Evolutionary conservation across 2,888 invertebrate species (phyloP).

Genomic region (Nomada hirtipes): DNA sequence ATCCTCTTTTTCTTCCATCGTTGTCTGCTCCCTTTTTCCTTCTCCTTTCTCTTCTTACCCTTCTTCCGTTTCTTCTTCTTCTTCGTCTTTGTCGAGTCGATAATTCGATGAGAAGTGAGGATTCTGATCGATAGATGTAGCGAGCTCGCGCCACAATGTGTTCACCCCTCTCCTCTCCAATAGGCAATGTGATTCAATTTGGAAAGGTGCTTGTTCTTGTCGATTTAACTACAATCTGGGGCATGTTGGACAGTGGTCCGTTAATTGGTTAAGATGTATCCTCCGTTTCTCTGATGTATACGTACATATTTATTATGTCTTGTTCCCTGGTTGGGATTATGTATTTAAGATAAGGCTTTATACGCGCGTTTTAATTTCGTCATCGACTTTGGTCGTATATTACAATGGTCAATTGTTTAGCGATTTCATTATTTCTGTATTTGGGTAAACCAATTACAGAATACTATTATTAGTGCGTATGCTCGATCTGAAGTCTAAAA

Average conservation of each 20-base stretch:
- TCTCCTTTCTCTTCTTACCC: background rate
- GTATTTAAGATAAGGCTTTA: too few species aligned
- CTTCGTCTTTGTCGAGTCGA: background rate
- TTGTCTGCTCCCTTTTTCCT: background rate
- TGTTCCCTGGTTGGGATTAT: too few species aligned
- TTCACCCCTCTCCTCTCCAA: too few species aligned
- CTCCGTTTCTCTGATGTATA: too few species aligned
- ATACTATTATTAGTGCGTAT: background rate
- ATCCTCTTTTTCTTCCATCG: background rate
- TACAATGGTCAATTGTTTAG: too few species aligned
- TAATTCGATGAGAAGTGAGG: too few species aligned
- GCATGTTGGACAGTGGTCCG: background rate
- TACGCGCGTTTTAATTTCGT: too few species aligned
- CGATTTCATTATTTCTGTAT: too few species aligned
- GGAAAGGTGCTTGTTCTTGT: too few species aligned
- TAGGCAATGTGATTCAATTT: background rate
- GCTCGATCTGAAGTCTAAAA: slow-evolving; percentile 1
- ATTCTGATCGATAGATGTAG: background rate
- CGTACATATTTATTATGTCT: too few species aligned
- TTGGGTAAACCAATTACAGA: background rate
- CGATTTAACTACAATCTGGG: background rate
- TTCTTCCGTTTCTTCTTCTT: background rate
- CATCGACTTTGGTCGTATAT: too few species aligned
- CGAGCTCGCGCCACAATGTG: background rate
- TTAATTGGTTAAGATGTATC: too few species aligned